phyloP scores from a whole-genome alignment of 1,140 invertebrate species.

The Teleopsis dalmanni region DNA sequence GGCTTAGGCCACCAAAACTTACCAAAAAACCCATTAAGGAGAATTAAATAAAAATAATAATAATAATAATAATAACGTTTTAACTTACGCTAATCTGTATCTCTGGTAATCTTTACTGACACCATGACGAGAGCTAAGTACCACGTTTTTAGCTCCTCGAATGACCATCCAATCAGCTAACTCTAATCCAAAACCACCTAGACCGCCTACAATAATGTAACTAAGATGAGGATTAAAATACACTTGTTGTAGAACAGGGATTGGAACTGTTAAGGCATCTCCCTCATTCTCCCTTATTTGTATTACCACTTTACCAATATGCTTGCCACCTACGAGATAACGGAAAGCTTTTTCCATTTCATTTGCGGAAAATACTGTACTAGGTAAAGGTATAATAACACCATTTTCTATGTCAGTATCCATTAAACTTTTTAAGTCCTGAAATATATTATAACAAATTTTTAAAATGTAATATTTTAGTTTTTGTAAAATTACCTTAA shows the following conservation, averaged over 20 bases:
- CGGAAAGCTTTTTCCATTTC: constrained; percentile 62
- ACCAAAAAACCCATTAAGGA: no score
- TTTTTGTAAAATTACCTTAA: constrained; percentile 40
- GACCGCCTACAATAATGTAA: constrained; percentile 62
- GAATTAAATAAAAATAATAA: no score
- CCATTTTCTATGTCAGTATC: constrained; percentile 46
- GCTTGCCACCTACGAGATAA: constrained; percentile 77
- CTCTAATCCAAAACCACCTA: constrained; percentile 90
- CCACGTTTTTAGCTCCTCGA: constrained; percentile 67
- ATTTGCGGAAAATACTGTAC: constrained; percentile 52
- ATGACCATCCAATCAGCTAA: constrained; percentile 77
- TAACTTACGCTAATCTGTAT: constrained; percentile 52
- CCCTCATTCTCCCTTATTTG: constrained; percentile 27
- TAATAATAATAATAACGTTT: no score
- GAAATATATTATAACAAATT: constrained; percentile 50
- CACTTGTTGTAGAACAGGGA: constrained; percentile 39
- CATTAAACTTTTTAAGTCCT: constrained; percentile 33
- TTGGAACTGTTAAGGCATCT: constrained; percentile 35
- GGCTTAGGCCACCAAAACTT: no score
- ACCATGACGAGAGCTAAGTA: constrained; percentile 73
- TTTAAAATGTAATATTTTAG: background rate
- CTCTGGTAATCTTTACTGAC: constrained; percentile 73
- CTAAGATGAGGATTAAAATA: constrained; percentile 45
- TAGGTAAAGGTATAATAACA: constrained; percentile 55
- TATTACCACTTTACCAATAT: constrained; percentile 72